Evolutionary conservation across 2,797 vertebrate genomes (phyloP), one percentile per base, ranked within the genome.

Genomic region (Macrochelys suwanniensis): DNA sequence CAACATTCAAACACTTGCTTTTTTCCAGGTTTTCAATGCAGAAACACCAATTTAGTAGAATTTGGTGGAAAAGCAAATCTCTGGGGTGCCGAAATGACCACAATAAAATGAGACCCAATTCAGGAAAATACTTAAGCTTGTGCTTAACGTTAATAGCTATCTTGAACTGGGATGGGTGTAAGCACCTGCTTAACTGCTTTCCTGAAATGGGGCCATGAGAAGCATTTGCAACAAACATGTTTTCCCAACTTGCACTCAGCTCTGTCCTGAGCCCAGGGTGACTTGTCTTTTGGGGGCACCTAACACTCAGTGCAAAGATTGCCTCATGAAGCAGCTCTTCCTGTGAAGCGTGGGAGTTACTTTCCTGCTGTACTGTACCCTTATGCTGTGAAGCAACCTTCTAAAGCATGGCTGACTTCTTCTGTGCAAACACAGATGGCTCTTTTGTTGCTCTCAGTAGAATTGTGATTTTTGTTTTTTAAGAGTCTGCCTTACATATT

Each of bases 81-180:
- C 71, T n/a, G 49, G 11, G n/a, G 47, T 78, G 12, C 78, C 96
- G 33, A 45, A 71, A 83, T 88, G 28, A 4, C 49, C 61, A 61
- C 31, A 71, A 53, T 74, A 57, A 77, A 15, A 50, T 7, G 25
- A 42, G 83, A 12, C 31, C 15, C 31, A 54, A 7, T 31, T 78
- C 1, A 79, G 88, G n/a, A 89, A 92, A 89, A 42, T 5, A 5
- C 80, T 85, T 65, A 26, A 49, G 89, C 45, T 71, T 88, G 90
- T 92, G 50, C 57, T 87, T 85, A 93, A 81, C 28, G 86, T 87
- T 57, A 77, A 9, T 25, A 83, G 45, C 26, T 82, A 21, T 59
- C 57, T 4, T 88, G 2, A 45, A 25, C 28, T 57, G 37, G 10
- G 11, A 37, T 0, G 0, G 31, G 19, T 11, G 79, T 82, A 74